Conservation (phyloP, 2,888 invertebrate species). For the Hemicrepidius hirtus region DNA sequence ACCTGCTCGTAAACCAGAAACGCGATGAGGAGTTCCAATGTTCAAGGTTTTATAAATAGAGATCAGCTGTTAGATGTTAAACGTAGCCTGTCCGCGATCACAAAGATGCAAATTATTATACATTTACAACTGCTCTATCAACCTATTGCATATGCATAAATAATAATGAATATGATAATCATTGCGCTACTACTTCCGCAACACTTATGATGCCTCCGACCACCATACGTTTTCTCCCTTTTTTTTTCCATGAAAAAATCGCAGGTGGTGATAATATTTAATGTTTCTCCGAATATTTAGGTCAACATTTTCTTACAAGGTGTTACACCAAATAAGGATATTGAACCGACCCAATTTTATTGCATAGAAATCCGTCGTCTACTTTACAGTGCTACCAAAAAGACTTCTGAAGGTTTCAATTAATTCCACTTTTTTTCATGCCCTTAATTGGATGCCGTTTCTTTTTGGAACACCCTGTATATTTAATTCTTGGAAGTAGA, state of each 20-base stretch:
- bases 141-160: constrained; percentile 38
- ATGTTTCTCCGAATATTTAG: background rate
- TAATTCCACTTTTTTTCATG: too few relatives aligned
- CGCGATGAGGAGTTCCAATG: constrained; percentile 52
- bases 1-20: constrained; percentile 49
- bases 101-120: constrained; percentile 42
- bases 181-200: constrained; percentile 17
- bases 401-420: too few relatives aligned
- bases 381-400: too few relatives aligned
- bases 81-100: constrained; percentile 62
- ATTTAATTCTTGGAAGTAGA: too few relatives aligned
- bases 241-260: background rate
- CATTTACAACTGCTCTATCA: constrained; percentile 29
- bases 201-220: too few relatives aligned
- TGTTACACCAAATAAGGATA: background rate
- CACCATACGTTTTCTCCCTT: background rate
- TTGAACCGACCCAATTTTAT: too few relatives aligned
- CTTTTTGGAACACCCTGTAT: too few relatives aligned
- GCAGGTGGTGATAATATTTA: background rate
- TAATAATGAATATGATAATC: constrained; percentile 41
- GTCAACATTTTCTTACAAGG: background rate
- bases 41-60: constrained; percentile 62
- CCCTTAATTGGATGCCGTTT: too few relatives aligned
- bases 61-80: constrained; percentile 64
- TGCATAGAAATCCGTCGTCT: too few relatives aligned